Evolutionary conservation across 2,797 vertebrate genomes (phyloP).

Genomic region (Acipenser oxyrinchus): DNA sequence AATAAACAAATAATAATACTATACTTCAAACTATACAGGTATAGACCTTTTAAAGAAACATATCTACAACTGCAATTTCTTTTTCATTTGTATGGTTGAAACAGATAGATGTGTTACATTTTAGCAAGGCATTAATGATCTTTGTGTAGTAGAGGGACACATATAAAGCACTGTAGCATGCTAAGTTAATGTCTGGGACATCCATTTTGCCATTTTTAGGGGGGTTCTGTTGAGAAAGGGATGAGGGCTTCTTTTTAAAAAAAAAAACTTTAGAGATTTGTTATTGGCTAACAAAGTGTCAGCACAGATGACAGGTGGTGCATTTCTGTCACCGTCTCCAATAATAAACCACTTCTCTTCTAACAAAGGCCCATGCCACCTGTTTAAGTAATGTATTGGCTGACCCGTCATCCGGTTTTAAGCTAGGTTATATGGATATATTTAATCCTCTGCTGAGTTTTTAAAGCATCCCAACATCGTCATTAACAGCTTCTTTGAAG

Average conservation of each 20-base stretch:
- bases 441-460: neutral
- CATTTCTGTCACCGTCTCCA: conserved; percentile 19
- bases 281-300: neutral
- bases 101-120: no score
- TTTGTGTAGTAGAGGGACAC: no score
- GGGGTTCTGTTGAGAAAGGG: no score
- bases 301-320: conserved; percentile 29
- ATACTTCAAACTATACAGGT: no score
- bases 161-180: no score
- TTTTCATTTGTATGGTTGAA: no score
- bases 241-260: conserved; percentile 26
- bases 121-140: no score
- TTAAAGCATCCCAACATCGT: neutral
- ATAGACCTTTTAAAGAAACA: no score
- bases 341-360: conserved; percentile 29
- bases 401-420: neutral
- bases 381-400: conserved; percentile 31
- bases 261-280: conserved; percentile 18
- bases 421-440: neutral
- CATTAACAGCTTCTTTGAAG: neutral
- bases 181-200: no score
- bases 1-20: no score
- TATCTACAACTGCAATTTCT: no score
- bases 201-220: no score
- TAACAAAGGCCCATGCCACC: conserved; percentile 39